Evolutionary conservation across 2,797 vertebrate genomes (phyloP).

Genomic region (Pteronotus mesoamericanus): DNA sequence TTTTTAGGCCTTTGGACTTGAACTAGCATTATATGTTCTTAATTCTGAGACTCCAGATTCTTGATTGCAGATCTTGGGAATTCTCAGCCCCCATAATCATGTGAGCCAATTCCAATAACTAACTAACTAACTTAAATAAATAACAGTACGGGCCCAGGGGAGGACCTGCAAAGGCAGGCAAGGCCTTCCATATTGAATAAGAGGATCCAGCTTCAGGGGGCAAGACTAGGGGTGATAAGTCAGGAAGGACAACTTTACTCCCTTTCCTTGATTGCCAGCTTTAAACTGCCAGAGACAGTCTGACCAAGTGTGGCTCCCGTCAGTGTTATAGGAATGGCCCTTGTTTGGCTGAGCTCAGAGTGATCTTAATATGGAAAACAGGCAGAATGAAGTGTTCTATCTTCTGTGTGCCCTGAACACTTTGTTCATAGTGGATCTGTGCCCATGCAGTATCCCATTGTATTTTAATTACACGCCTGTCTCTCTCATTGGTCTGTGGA

Average conservation of each 20-base stretch:
- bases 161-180: background rate
- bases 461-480: background rate
- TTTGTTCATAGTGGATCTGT: background rate
- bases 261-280: background rate
- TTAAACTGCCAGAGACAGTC: background rate
- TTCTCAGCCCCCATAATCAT: background rate
- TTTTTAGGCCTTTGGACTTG: background rate
- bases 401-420: background rate
- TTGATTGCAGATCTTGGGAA: background rate
- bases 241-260: background rate
- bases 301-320: background rate
- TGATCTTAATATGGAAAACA: background rate
- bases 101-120: background rate
- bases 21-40: background rate
- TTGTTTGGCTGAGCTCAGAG: background rate
- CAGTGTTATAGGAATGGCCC: background rate
- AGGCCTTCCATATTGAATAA: background rate
- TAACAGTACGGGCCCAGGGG: background rate
- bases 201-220: background rate
- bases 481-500: background rate
- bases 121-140: no score
- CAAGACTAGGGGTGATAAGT: background rate
- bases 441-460: background rate
- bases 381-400: background rate
- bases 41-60: background rate